phyloP scores from a whole-genome alignment of 2,797 vertebrate genomes.

The Gorsachius magnificus region DNA sequence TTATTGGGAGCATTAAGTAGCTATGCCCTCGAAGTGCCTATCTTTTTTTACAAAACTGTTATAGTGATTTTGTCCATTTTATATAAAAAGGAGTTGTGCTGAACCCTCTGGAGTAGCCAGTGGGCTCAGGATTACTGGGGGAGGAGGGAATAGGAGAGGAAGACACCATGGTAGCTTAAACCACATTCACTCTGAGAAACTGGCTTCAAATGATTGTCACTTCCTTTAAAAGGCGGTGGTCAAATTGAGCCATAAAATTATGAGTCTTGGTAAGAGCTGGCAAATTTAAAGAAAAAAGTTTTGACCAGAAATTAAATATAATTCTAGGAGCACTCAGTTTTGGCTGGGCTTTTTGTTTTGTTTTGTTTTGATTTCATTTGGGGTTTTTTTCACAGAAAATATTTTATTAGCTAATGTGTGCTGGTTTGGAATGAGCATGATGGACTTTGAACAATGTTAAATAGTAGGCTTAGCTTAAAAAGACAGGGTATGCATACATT shows the following conservation, averaged over 20 bases:
- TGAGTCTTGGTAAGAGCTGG: background rate
- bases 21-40: background rate
- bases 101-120: background rate
- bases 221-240: background rate
- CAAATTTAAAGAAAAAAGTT: background rate
- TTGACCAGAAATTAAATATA: background rate
- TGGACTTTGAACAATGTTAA: background rate
- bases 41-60: background rate
- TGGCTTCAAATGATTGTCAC: background rate
- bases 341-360: background rate
- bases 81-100: background rate
- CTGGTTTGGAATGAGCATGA: background rate
- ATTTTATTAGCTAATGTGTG: background rate
- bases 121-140: background rate
- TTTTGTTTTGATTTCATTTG: background rate
- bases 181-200: background rate
- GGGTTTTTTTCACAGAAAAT: background rate
- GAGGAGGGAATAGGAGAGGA: background rate
- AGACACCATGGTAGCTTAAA: background rate
- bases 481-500: background rate
- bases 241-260: background rate
- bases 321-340: background rate
- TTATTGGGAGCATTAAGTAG: background rate
- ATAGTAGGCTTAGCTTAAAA: background rate
- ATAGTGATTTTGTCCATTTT: background rate